Evolutionary conservation across 2,113 vertebrate species (phyloP).

Genomic region (Rallus limicola): DNA sequence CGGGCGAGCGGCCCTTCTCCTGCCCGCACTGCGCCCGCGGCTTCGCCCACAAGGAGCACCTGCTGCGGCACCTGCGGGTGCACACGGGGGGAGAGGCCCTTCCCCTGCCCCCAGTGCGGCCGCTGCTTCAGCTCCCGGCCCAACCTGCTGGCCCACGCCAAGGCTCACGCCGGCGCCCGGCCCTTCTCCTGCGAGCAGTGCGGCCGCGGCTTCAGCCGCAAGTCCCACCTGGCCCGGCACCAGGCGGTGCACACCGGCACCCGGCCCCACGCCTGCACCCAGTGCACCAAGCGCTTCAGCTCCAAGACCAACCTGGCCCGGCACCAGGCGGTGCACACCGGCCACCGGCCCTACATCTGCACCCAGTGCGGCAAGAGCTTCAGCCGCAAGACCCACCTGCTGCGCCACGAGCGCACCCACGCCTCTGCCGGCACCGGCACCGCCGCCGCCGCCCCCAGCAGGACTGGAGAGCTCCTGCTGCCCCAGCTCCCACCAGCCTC

Average conservation of each 20-base stretch:
- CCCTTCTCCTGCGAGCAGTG: constrained; percentile 71
- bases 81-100: constrained; percentile 69
- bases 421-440: neutral
- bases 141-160: constrained; percentile 51
- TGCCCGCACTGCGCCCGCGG: constrained; percentile 58
- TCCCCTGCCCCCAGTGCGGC: constrained; percentile 63
- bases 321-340: constrained; percentile 75
- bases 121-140: constrained; percentile 63
- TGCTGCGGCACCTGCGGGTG: constrained; percentile 61
- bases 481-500: neutral
- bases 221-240: constrained; percentile 75
- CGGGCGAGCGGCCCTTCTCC: constrained; percentile 49
- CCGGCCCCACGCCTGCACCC: constrained; percentile 66
- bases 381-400: constrained; percentile 74
- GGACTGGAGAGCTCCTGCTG: neutral
- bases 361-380: constrained; percentile 71
- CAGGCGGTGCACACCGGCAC: constrained; percentile 75
- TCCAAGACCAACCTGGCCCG: constrained; percentile 77
- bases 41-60: constrained; percentile 64
- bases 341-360: constrained; percentile 71
- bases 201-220: constrained; percentile 72
- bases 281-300: constrained; percentile 74
- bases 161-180: constrained; percentile 56
- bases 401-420: constrained; percentile 74
- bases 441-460: neutral